Base-by-base conservation (phyloP, 2,797 vertebrate genomes). In the Gallinago stenura region DNA sequence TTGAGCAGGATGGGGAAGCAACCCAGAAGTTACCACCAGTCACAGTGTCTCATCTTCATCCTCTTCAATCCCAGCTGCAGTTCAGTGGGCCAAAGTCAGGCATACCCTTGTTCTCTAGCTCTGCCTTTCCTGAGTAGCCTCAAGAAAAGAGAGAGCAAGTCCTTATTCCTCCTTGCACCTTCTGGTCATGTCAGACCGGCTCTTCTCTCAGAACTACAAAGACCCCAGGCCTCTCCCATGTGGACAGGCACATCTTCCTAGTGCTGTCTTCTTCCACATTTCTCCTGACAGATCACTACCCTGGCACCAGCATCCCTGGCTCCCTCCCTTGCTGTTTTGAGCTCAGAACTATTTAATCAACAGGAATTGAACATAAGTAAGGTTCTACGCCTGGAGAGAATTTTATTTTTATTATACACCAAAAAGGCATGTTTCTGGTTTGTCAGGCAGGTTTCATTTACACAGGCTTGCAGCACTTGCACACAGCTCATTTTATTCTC, bases 401-500 rank as follows among this genome's bases (percentile, higher is more conserved):
- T 92, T 96, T 97, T 97, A 96, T 95, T 97, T 96, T 96, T 91
- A 87, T 96, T 93, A 88, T 76, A 73, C 73, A 80, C 93, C 87
- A 88, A 94, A 96, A 95, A 95, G 87, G 70, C 91, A 77, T 77
- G 93, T 90, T 95, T 90, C 83, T 96, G 72, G 94, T 96, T 97
- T 95, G 95, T 89, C 89, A 96, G 89, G 94, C 86, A 96, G 84
- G 88, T 94, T 96, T 96, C 90, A 96, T 92, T 89, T 93, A 94
- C 86, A 89, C 88, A 81, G 90, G 75, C 96, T 93, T 80, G 80
- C 78, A 87, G 78, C 82, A 85, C 95, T 96, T 85, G 90, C 93
- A 89, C 71, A 81, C 83, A 93, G 91, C 93, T 95, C 91, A 89
- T 95, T 97, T 96, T 97, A 97, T 94, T 96, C 94, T 96, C 96